A percentile compares a stretch with the other conserved stretches of the same genome.
These are phyloP conservation scores for Epirrhoe alternata DNA, from an alignment of 2,888 invertebrate genomes.

Conservation along the genomic window DNA sequence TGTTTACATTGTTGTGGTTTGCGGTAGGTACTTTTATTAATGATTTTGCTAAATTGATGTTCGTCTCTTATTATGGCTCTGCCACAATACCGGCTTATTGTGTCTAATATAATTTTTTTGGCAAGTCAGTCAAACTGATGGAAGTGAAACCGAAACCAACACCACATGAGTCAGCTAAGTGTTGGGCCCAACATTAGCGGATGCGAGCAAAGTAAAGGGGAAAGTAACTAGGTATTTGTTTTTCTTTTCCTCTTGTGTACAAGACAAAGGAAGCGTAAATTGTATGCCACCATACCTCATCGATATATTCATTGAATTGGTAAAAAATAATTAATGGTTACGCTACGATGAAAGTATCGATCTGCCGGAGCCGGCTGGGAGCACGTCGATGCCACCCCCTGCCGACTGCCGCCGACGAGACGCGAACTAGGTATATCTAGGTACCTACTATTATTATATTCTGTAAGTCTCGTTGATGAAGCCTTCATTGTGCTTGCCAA, in stretches of 20 bases:
- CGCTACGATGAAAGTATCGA: constrained; percentile 55
- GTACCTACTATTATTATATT: constrained; percentile 8
- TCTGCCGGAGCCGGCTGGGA: constrained; percentile 55
- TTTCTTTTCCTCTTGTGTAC: constrained; percentile 73
- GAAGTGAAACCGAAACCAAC: constrained; percentile 79
- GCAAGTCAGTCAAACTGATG: constrained; percentile 66
- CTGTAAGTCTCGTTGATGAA: constrained; percentile 48
- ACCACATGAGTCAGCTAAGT: constrained; percentile 77
- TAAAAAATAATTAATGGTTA: constrained; percentile 45
- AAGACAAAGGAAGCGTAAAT: constrained; percentile 62
- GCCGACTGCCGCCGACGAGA: constrained; percentile 23
- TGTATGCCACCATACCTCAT: constrained; percentile 15
- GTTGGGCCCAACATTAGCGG: constrained; percentile 75
- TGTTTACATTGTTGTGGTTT: constrained; percentile 7
- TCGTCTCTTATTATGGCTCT: constrained; percentile 40
- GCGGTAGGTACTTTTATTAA: constrained; percentile 21
- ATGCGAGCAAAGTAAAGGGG: constrained; percentile 77
- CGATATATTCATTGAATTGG: constrained; percentile 33
- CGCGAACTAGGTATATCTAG: not conserved
- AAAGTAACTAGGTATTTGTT: constrained; percentile 83
- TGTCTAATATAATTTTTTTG: constrained; percentile 46
- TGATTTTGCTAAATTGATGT: constrained; percentile 54
- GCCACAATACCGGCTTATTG: constrained; percentile 51
- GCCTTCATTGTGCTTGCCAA: constrained; percentile 41
- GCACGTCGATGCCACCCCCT: constrained; percentile 47